Conservation (phyloP, 2,888 invertebrate species). For the Perizoma flavofasciatum region DNA sequence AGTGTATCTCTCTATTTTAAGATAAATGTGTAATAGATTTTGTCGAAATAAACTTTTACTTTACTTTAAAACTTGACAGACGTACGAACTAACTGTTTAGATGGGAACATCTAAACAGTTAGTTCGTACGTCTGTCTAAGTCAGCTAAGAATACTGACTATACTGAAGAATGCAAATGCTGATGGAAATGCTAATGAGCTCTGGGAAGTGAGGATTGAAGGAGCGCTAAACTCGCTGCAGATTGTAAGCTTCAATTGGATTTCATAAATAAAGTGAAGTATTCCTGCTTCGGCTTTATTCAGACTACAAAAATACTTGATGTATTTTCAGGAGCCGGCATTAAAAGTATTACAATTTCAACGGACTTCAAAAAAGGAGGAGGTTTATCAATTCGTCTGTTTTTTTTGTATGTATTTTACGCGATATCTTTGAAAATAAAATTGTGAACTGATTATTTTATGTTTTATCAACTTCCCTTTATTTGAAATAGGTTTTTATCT, state of each 20-base stretch:
- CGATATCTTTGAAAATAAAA: too few species aligned
- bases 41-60: too few species aligned
- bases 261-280: slow-evolving; percentile 38
- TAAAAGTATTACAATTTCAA: not conserved
- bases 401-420: too few species aligned
- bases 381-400: too few species aligned
- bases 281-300: slow-evolving; percentile 17
- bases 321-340: slow-evolving; percentile 5
- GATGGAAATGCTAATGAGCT: slow-evolving; percentile 44
- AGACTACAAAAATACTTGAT: slow-evolving; percentile 6
- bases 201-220: slow-evolving; percentile 32
- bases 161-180: slow-evolving; percentile 44
- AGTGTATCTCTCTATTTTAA: too few species aligned
- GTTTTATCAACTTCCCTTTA: too few species aligned
- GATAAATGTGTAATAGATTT: too few species aligned
- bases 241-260: slow-evolving; percentile 38
- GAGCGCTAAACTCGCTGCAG: slow-evolving; percentile 35
- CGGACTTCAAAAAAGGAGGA: too few species aligned
- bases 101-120: too few species aligned
- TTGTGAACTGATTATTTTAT: too few species aligned
- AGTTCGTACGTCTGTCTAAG: slow-evolving; percentile 12
- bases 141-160: slow-evolving; percentile 26
- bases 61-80: not conserved
- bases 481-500: too few species aligned
- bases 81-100: too few species aligned